Conservation (phyloP, 2,113 vertebrate species). For the Phainopepla nitens region DNA sequence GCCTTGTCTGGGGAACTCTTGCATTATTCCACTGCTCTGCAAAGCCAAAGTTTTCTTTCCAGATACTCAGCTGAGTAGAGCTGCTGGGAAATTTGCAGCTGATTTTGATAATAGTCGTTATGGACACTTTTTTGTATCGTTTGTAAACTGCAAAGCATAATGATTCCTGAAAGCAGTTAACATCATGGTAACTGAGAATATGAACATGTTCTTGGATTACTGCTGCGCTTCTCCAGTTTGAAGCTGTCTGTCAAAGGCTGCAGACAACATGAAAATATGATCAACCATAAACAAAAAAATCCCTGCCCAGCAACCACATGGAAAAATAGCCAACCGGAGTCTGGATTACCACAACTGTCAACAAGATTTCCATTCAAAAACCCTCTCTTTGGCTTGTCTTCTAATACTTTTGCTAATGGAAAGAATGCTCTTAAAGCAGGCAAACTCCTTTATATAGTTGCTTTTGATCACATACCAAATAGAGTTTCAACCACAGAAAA, state of each 20-base stretch:
- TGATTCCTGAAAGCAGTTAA: background rate
- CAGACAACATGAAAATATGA: constrained; percentile 16
- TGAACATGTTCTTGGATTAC: background rate
- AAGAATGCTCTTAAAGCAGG: constrained; percentile 40
- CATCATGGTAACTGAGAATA: background rate
- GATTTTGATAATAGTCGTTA: background rate
- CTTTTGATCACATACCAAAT: constrained; percentile 38
- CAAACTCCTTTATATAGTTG: background rate
- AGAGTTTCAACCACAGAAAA: background rate
- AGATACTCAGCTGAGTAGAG: background rate
- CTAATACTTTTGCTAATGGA: constrained; percentile 19
- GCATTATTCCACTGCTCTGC: background rate
- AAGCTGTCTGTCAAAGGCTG: constrained; percentile 4
- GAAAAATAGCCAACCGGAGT: background rate
- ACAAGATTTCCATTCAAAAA: constrained; percentile 61
- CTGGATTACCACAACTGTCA: constrained; percentile 43
- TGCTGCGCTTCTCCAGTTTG: background rate
- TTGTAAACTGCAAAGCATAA: background rate
- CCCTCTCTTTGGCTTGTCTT: constrained; percentile 10
- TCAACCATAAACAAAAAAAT: constrained; percentile 37
- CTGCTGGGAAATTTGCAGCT: background rate
- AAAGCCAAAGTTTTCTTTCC: background rate
- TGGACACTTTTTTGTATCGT: background rate
- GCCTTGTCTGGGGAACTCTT: background rate
- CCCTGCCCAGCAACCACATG: background rate